phyloP scores from a whole-genome alignment of 1,140 invertebrate species.

The Drosophila nannoptera region DNA sequence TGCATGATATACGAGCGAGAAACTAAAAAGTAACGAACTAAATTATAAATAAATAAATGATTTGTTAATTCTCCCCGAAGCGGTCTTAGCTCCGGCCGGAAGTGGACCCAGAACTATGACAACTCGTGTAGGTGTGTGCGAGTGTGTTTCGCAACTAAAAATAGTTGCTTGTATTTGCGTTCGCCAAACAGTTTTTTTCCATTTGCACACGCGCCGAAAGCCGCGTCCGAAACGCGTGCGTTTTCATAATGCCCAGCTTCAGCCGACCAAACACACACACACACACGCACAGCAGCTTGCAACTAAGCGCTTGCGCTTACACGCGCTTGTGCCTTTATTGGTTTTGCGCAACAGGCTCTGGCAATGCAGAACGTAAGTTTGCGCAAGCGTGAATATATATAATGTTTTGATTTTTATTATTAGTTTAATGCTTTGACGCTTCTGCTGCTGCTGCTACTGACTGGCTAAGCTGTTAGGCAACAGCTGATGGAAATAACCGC shows the following conservation, averaged over 20 bases:
- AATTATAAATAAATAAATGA: not conserved
- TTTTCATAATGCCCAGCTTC: not conserved
- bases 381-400: not conserved
- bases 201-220: constrained; percentile 30
- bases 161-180: constrained; percentile 11
- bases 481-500: not conserved
- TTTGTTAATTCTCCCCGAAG: not conserved
- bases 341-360: not conserved
- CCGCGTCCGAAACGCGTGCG: constrained; percentile 25
- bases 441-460: too few relatives aligned
- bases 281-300: not conserved
- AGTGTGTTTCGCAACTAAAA: constrained; percentile 16
- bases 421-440: too few relatives aligned
- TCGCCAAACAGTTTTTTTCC: not conserved
- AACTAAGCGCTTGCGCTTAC: not conserved
- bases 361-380: not conserved
- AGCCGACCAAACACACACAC: not conserved
- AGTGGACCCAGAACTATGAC: not conserved
- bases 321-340: not conserved
- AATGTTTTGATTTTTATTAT: too few relatives aligned
- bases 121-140: too few relatives aligned
- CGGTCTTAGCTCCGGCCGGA: not conserved
- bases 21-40: not conserved
- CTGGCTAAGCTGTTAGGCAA: too few relatives aligned
- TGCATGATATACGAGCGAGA: not conserved